Evolutionary conservation across 1,140 invertebrate genomes (phyloP).

Genomic region (Drosophila tropicalis): DNA sequence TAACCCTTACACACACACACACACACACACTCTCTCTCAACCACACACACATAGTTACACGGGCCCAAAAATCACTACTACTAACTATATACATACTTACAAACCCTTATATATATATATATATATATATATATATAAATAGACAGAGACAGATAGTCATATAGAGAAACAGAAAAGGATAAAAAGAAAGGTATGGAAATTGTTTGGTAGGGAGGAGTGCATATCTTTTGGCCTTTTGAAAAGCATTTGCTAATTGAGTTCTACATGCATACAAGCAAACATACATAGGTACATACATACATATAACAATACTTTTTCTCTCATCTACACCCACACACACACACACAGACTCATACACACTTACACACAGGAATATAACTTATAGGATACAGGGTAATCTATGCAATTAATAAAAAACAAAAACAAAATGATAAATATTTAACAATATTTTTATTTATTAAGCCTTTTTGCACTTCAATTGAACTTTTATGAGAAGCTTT

Average conservation of each 20-base stretch:
- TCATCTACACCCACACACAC: background rate
- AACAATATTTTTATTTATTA: conserved; percentile 43
- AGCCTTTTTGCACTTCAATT: conserved; percentile 58
- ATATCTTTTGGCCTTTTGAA: conserved; percentile 72
- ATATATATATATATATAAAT: conserved; percentile 1
- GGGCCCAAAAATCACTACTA: conserved; percentile 54
- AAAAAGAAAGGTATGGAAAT: conserved; percentile 6
- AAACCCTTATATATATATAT: background rate
- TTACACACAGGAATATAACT: conserved; percentile 63
- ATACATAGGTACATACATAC: conserved; percentile 47
- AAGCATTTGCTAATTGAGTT: conserved; percentile 53
- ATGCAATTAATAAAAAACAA: conserved; percentile 77
- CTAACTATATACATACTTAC: conserved; percentile 1
- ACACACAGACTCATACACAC: background rate
- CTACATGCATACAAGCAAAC: background rate
- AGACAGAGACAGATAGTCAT: background rate
- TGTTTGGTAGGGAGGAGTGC: conserved; percentile 48
- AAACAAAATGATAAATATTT: conserved; percentile 32
- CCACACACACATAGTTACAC: conserved; percentile 60
- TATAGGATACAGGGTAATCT: conserved; percentile 83
- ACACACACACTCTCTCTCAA: conserved; percentile 5
- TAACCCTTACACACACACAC: conserved; percentile 35
- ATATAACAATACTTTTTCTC: conserved; percentile 36
- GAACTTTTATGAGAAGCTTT: conserved; percentile 63
- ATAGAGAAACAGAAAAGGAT: conserved; percentile 14